Base-by-base conservation (phyloP, 2,888 invertebrate genomes). In the Eubasilissa splendida region DNA sequence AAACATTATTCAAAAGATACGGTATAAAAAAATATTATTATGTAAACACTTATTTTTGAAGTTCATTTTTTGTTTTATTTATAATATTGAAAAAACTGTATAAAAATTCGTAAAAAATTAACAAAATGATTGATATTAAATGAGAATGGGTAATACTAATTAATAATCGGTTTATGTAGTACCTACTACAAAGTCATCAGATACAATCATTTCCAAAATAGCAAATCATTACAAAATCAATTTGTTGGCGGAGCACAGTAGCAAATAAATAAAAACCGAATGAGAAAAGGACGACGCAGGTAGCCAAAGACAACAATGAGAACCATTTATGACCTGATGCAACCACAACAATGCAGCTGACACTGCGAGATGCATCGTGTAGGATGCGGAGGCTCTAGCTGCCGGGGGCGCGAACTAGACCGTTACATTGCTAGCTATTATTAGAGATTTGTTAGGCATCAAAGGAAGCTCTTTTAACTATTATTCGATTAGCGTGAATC, bases 391-490 rank as follows among this genome's bases (percentile, higher is more conserved):
- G 70, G 54, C 52, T 53, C 22, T 70, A 58, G 42, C 54, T 10
- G 58, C 74, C 60, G 75, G 58, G 79, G 54, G 70, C 60, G 54
- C 71, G 66, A 65, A 50, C 56, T 63, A 63, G 60, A 33, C 76
- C 56, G 68, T 79, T 79, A 63, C n/a, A 60, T 50, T 77, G 50
- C 53, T 80, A 65, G 12, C 81, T 81, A 76, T 81, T 83, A 83
- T 83, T 81, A 79, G 33, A 63, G 81, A 83, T 83, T 83, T 74
- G 83, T 81, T 77, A 83, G 77, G 83, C 86, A 86, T 86, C 85
- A 84, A 8, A 12, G 54, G 70, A 70, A 53, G 52, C 22, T 70
- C 53, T 54, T 70, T 70, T 11, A 52, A 31, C 52, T 42, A 52
- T 53, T 42, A 50, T 54, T 11, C 53, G 70, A 54, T 70, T 70